Base-by-base conservation (phyloP, 2,888 invertebrate genomes). In the Ypsolopha sequella region DNA sequence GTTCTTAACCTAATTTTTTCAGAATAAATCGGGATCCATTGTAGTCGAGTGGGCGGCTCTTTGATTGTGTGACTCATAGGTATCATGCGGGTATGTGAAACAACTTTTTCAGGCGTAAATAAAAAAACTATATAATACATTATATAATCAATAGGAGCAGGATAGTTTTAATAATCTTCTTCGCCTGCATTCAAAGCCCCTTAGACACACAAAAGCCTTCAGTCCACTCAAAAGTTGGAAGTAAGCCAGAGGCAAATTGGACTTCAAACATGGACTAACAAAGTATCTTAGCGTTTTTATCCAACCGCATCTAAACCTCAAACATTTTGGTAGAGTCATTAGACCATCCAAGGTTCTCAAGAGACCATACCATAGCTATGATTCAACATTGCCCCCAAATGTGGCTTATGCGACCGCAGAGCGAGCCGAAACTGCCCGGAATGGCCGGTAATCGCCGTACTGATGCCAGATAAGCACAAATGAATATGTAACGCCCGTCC, bases 401-500 rank as follows among this genome's bases (percentile, higher is more conserved):
- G 78, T 70, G 73, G 73, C 65, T 60, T 68, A 69, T 67, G 70
- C 64, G 70, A 63, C 68, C 68, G 63, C 66, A 60, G 47, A 11
- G 24, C 24, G 11, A 34, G 36, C 48, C 50, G 35, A 41, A 46
- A 36, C 62, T 64, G 64, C 65, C 69, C 68, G 57, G 73, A 78
- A 77, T 70, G 69, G 71, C 73, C 76, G 72, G 77, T 75, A 78
- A 80, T 76, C 68, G 67, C 68, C 65, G 65, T 60, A 63, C 69
- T 61, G 82, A 81, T 82, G 75, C 67, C 62, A 79, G 84, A 84
- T 84, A 85, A 84, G 76, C 73, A 62, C 74, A 76, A 79, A 84
- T 80, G 82, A 82, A 81, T 80, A 80, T 80, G 78, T 80, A 79
- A 78, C 75, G 73, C 70, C 66, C 65, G 68, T 75, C 76, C 76